Evolutionary conservation across 2,888 invertebrate species (phyloP), one percentile per base, ranked within the genome.

Genomic region (Limnephilus lunatus): DNA sequence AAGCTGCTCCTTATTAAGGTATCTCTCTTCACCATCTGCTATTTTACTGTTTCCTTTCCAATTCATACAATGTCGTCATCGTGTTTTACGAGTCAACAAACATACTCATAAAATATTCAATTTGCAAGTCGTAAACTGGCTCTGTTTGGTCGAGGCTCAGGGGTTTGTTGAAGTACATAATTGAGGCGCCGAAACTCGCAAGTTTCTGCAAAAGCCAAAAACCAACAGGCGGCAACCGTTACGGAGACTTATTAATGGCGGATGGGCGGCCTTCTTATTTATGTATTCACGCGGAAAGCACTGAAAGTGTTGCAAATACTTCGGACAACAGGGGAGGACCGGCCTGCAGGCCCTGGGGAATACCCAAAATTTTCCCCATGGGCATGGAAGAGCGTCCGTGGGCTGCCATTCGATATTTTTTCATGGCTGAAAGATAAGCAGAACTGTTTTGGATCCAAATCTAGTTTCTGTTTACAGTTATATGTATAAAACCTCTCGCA

Each of bases 211-310:
- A 44, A 35, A 48, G 85, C 48, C 83, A 44, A 80, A 7, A 31
- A 25, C 86, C 39, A 44, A 68, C 32, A 89, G 81, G 85, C 81
- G 90, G 90, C 92, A 68, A 87, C 85, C 32, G 35, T 85, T 68
- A 30, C 15, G 25, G 85, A 85, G 91, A 92, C 92, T 92, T 92
- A 92, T 92, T 92, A 92, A 92, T 92, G 92, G 90, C 53, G 48
- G 81, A 32, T 82, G 92, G 68, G 39, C 91, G 68, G 83, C 90
- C 44, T 88, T 68, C 89, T 48, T 48, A 82, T 32, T 92, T 92
- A 91, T 92, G 91, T 89, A 92, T 91, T 90, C 85, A 44, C 81
- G 82, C 81, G 81, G 91, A 92, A 92, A 90, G 89, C 91, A 90
- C 91, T 92, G 92, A 92, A 92, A 90, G 68, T 68, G 68, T 68